Base-by-base conservation (phyloP, 64 coral and sea anemone species). In the Dendronephthya gigantea region DNA sequence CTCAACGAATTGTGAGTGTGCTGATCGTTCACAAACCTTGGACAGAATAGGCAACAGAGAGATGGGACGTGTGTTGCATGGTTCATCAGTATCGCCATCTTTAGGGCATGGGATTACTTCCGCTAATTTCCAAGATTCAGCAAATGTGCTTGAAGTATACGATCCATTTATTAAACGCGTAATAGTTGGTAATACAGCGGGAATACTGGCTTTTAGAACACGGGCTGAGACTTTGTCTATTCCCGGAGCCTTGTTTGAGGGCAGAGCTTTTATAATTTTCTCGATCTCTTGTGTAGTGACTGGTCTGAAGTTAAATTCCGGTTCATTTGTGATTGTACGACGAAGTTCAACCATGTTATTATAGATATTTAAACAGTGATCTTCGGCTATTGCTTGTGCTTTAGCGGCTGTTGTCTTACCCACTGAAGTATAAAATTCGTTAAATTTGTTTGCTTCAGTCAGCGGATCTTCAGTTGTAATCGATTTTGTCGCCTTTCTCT, bases 341-440 rank as follows among this genome's bases (percentile, higher is more conserved):
- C 16, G 25, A 48, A 84, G 36, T n/a, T n/a, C n/a, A n/a, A 74
- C 88, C 40, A 11, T 48, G 82, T 59, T 33, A 19, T 35, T 15
- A 55, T 68, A 33, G 39, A n/a, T n/a, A 59, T 40, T 15, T 22
- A 86, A 51, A 32, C 40, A 39, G 72, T 92, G 83, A 72, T 89
- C 81, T 56, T 68, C 51, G 35, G 87, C 87, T 66, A 92, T 49
- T 5, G 15, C 48, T 34, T 88, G 82, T n/a, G 83, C 51, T 86
- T 89, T 89, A 36, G 81, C 87, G 39, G 87, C 39, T 9, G 91
- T 38, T 13, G 30, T 65, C 50, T 49, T 16, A 17, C 91, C 91
- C 16, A 93, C 91, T 69, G 88, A 93, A 41, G 82, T 33, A 29
- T 90, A 93, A 30, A 37, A 92, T 22, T 93, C 88, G 34, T 93